phyloP scores from a whole-genome alignment of 2,113 vertebrate species.

The Panurus biarmicus region DNA sequence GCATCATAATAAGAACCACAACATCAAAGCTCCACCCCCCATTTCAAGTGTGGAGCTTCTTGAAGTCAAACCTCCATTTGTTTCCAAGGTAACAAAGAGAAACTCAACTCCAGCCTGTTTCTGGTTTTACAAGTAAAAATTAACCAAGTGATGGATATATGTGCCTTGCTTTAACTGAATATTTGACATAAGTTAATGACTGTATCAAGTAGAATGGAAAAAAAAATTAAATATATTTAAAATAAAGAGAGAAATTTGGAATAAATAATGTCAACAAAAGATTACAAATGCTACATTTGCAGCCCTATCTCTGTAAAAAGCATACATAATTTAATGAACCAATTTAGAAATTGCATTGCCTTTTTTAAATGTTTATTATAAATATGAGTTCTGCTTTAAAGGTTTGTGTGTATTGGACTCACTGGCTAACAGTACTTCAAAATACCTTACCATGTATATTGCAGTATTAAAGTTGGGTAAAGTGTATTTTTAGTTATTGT shows the following conservation, averaged over 20 bases:
- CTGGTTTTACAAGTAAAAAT: background rate
- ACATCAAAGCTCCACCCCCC: conserved; percentile 11
- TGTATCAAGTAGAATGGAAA: background rate
- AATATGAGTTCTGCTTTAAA: background rate
- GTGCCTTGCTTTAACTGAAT: background rate
- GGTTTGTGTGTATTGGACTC: background rate
- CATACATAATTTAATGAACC: background rate
- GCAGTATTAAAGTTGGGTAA: background rate
- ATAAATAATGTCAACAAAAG: background rate
- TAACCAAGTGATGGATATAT: background rate
- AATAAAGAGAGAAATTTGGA: background rate
- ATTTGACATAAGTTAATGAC: background rate
- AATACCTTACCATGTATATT: background rate
- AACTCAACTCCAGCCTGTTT: background rate
- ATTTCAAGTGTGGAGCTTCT: background rate
- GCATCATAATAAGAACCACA: background rate
- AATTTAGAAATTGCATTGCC: background rate
- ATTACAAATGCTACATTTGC: background rate
- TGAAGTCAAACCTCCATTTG: conserved; percentile 29
- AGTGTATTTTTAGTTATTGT: background rate
- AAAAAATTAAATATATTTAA: background rate
- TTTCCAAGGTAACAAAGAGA: conserved; percentile 51
- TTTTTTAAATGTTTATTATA: background rate
- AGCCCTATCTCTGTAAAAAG: background rate
- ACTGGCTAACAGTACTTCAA: background rate